Evolutionary conservation across 2,113 vertebrate species (phyloP), one percentile per base, ranked within the genome.

Genomic region (Rhineura floridana): DNA sequence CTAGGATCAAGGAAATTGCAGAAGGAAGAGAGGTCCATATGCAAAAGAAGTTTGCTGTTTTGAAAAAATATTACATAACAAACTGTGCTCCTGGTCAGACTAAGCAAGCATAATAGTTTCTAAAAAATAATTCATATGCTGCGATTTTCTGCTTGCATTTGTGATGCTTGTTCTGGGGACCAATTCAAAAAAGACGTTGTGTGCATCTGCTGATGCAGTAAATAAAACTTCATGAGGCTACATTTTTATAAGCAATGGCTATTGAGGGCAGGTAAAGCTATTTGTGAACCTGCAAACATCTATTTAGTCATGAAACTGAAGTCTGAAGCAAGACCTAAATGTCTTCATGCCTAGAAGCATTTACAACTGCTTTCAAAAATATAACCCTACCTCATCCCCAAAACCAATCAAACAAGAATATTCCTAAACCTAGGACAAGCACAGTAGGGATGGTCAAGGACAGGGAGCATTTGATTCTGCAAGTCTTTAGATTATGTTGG

Each of bases 101-200:
- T 28, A 0, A 77, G 76, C 72, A 91, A 76, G 93, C 88, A 93
- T 95, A 81, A 48, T 39, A 82, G 28, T 48, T 90, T 91, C 81
- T 90, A 92, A 93, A 93, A 92, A 13, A 83, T 55, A 94, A 96
- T 90, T 91, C 91, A 93, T 90, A 94, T 91, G 88, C 83, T 93
- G 91, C 88, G 87, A 73, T 7, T 93, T 93, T 90, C 89, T 86
- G 79, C 48, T 28, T 75, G 90, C 85, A 91, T 91, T 89, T 91
- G 73, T 63, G 91, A 81, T 86, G 78, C 62, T 83, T 79, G 42
- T 85, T 75, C 76, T 90, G 88, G 59, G 91, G 91, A 93, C 86
- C 90, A 94, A 93, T 94, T 90, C 90, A 92, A 94, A 93, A 6
- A 21, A 94, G 91, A 81, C 86, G 94, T 94, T 87, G 93, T 91